These are phyloP conservation scores for Argyresthia goedartella DNA, from an alignment of 2,888 invertebrate species.

Conservation along the genomic window DNA sequence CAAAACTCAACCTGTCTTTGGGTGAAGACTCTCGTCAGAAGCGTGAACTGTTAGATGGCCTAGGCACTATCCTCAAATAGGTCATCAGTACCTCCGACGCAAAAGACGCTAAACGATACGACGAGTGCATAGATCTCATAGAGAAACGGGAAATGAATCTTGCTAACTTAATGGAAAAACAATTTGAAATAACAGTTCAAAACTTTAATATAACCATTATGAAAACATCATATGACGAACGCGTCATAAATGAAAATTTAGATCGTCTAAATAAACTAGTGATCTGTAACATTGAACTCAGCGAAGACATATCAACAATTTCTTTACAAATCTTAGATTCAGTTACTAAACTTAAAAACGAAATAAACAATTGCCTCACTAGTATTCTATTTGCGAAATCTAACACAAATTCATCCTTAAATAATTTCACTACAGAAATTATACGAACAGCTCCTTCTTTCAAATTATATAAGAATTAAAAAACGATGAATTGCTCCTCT, in stretches of 20 bases:
- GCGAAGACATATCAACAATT: background rate
- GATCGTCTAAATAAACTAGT: background rate
- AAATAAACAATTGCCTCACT: background rate
- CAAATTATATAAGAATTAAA: background rate
- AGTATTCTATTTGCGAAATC: slow-evolving; percentile 3
- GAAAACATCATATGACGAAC: slow-evolving; percentile 5
- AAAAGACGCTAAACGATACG: too few relatives aligned
- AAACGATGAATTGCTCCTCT: background rate
- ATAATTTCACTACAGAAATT: background rate
- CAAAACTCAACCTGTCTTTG: background rate
- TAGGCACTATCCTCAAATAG: slow-evolving; percentile 18
- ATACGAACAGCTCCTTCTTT: background rate
- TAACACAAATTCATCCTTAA: background rate
- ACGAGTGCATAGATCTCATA: slow-evolving; percentile 16
- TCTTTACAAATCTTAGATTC: slow-evolving; percentile 3
- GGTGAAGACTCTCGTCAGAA: slow-evolving; percentile 6
- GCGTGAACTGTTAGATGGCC: slow-evolving; percentile 20
- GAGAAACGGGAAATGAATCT: slow-evolving; percentile 18
- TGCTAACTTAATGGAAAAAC: slow-evolving; percentile 13
- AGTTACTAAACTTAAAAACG: background rate
- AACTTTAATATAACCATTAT: slow-evolving; percentile 10
- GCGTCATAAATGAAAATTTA: slow-evolving; percentile 5
- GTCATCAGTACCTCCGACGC: slow-evolving; percentile 23
- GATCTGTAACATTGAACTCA: background rate
- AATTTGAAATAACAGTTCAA: slow-evolving; percentile 19